Conservation (phyloP, 2,113 vertebrate genomes). For the Chaenocephalus aceratus region DNA sequence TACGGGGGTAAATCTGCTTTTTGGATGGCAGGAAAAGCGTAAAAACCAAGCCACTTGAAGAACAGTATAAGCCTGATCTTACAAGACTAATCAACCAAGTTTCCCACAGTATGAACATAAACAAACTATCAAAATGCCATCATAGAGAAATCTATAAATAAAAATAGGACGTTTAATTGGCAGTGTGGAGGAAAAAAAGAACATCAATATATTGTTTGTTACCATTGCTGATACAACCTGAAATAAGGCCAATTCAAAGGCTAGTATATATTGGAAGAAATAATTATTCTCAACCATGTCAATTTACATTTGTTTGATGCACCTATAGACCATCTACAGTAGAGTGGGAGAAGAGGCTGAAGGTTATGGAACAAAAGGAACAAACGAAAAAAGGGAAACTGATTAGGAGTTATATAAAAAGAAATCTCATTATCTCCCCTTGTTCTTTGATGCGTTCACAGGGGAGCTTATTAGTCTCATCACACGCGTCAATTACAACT, state of each 20-base stretch:
- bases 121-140: neutral
- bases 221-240: neutral
- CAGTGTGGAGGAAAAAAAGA: neutral
- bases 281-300: neutral
- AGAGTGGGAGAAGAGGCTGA: constrained; percentile 26
- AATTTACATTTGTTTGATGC: constrained; percentile 6
- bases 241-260: constrained; percentile 20
- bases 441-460: constrained; percentile 81
- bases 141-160: neutral
- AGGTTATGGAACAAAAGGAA: constrained; percentile 46
- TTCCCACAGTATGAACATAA: neutral
- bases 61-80: neutral
- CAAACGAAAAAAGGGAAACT: constrained; percentile 54
- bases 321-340: neutral
- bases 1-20: neutral
- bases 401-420: constrained; percentile 73
- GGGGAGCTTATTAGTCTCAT: constrained; percentile 82
- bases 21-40: constrained; percentile 9
- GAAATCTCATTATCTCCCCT: constrained; percentile 75
- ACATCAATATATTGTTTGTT: neutral
- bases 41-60: constrained; percentile 7
- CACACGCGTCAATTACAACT: constrained; percentile 75
- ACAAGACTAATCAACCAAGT: neutral
- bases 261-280: constrained; percentile 4
- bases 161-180: neutral